phyloP scores from a whole-genome alignment of 1,140 invertebrate genomes.

The Trichonephila clavipes region DNA sequence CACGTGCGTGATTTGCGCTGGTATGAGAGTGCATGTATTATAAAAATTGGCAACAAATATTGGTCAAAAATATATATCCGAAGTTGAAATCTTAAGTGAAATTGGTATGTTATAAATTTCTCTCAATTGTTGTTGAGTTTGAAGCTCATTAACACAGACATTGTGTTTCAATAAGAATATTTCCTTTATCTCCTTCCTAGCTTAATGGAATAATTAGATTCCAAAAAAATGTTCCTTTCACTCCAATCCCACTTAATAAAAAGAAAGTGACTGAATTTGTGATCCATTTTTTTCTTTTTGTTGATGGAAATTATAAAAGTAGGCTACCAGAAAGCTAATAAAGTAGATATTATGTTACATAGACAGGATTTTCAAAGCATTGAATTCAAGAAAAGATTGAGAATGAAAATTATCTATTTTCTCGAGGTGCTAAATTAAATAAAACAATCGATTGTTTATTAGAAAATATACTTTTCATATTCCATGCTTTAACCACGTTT shows the following conservation, averaged over 20 bases:
- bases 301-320: not conserved
- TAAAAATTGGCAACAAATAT: not conserved
- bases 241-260: not conserved
- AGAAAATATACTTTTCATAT: too few relatives aligned
- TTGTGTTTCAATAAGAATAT: not conserved
- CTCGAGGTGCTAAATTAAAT: not conserved
- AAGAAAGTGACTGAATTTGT: conserved; percentile 11
- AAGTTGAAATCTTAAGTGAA: not conserved
- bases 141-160: not conserved
- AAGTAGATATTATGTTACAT: too few relatives aligned
- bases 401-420: not conserved
- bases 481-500: too few relatives aligned
- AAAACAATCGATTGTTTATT: too few relatives aligned
- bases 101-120: not conserved
- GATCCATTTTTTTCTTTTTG: not conserved
- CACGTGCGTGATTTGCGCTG: not conserved
- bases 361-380: too few relatives aligned
- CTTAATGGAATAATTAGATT: too few relatives aligned
- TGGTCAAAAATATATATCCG: not conserved
- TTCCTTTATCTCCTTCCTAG: not conserved
- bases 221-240: too few relatives aligned
- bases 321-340: not conserved
- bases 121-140: not conserved
- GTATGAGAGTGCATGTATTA: not conserved
- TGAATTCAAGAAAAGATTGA: too few relatives aligned